phyloP scores from a whole-genome alignment of 2,797 vertebrate species.

The Emydoidea blandingii region DNA sequence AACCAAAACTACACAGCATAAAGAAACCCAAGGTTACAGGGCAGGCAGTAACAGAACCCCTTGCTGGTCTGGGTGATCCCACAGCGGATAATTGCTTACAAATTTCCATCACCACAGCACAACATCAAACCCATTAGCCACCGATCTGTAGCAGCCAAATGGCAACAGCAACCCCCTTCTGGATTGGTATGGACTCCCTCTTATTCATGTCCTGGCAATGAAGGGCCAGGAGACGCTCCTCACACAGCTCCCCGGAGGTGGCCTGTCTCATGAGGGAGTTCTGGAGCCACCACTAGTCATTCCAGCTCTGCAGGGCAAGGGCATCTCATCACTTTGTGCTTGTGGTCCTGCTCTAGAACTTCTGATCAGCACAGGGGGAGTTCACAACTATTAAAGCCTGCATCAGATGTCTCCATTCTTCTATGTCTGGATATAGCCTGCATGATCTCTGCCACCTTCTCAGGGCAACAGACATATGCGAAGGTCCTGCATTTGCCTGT shows the following conservation, averaged over 20 bases:
- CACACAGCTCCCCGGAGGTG: fast-evolving
- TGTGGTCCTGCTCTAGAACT: neutral
- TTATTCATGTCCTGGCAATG: neutral
- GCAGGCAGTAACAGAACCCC: too few species aligned
- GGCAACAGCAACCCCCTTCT: too few species aligned
- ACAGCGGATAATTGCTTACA: too few species aligned
- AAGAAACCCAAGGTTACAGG: too few species aligned
- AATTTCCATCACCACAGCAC: too few species aligned
- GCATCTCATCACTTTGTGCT: fast-evolving
- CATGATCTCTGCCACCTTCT: neutral
- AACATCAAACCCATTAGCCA: too few species aligned
- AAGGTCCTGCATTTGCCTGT: neutral
- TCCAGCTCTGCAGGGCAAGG: neutral
- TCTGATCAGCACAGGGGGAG: neutral
- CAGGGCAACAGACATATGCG: neutral
- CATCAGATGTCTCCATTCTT: neutral
- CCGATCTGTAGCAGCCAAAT: too few species aligned
- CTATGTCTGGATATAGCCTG: too few species aligned
- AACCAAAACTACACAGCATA: too few species aligned
- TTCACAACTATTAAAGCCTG: neutral
- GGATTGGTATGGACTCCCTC: too few species aligned
- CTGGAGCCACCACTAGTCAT: neutral
- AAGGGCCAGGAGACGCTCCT: neutral
- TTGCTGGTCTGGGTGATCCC: too few species aligned
- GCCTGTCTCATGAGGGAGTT: neutral